Conservation (phyloP, 2,113 vertebrate genomes). For the Natator depressus region DNA sequence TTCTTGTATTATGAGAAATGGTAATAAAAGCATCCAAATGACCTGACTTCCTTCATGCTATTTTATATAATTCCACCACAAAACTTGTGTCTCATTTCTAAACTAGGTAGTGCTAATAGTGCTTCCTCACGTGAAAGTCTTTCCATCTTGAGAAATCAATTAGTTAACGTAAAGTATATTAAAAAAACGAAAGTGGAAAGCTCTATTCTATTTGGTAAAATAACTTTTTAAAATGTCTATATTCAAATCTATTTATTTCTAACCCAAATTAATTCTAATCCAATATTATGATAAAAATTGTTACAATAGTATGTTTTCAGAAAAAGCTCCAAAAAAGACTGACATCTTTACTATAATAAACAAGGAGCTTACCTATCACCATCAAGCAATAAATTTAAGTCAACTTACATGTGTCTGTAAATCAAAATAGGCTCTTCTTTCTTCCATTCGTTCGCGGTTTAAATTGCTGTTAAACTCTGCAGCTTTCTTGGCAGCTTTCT, state of each 20-base stretch:
- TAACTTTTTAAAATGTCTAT: background rate
- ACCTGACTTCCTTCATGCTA: background rate
- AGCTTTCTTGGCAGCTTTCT: conserved; percentile 97
- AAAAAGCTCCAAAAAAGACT: background rate
- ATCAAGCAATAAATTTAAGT: background rate
- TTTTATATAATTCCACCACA: background rate
- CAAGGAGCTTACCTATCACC: background rate
- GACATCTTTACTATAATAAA: background rate
- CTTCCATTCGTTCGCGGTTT: conserved; percentile 97
- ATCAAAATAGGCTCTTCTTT: conserved; percentile 98
- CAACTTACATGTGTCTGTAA: conserved; percentile 94
- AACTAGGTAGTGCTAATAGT: background rate
- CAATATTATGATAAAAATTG: background rate
- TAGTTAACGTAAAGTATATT: background rate
- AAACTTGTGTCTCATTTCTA: background rate
- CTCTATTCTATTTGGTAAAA: background rate
- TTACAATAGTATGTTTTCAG: background rate
- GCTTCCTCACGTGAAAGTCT: background rate
- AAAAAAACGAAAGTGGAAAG: background rate
- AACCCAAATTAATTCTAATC: background rate
- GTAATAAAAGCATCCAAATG: background rate
- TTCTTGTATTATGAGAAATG: background rate
- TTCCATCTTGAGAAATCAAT: background rate
- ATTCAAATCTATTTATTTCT: background rate
- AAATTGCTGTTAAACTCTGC: conserved; percentile 98